These are phyloP conservation scores for Chaetodon trifasciatus DNA, from an alignment of 2,797 vertebrate genomes.

Conservation along the genomic window DNA sequence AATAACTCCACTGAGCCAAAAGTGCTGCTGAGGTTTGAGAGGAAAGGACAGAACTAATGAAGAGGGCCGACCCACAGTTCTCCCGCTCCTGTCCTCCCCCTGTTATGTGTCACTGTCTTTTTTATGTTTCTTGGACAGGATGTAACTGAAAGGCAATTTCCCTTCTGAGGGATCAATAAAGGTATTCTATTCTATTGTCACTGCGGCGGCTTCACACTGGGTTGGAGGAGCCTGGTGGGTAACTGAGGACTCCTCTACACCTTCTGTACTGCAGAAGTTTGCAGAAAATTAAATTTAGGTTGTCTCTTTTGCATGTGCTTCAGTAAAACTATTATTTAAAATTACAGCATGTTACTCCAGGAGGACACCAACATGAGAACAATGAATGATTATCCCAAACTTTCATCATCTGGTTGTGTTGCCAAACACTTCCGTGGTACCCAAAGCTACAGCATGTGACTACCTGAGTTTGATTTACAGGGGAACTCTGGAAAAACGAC, in stretches of 20 bases:
- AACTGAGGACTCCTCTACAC: conserved; percentile 7
- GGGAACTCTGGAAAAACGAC: conserved; percentile 27
- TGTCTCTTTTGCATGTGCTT: neutral
- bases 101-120: too few relatives aligned
- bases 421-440: neutral
- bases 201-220: conserved; percentile 5
- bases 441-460: neutral
- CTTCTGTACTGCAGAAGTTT: neutral
- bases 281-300: neutral
- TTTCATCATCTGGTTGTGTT: neutral
- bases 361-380: neutral
- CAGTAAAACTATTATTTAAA: neutral
- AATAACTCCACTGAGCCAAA: conserved; percentile 61
- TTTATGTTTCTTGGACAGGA: too few relatives aligned
- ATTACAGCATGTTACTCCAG: too few relatives aligned
- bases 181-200: too few relatives aligned
- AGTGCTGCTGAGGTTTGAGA: conserved; percentile 35
- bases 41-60: conserved; percentile 31
- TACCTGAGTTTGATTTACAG: neutral
- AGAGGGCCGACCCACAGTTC: too few relatives aligned
- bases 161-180: too few relatives aligned
- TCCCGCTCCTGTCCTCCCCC: too few relatives aligned
- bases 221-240: neutral
- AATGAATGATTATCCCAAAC: too few relatives aligned
- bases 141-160: too few relatives aligned